Percentiles rank a stretch among this genome's conserved stretches.
phyloP scores from a whole-genome alignment of 2,797 vertebrate species.

The Propithecus perrieri region DNA sequence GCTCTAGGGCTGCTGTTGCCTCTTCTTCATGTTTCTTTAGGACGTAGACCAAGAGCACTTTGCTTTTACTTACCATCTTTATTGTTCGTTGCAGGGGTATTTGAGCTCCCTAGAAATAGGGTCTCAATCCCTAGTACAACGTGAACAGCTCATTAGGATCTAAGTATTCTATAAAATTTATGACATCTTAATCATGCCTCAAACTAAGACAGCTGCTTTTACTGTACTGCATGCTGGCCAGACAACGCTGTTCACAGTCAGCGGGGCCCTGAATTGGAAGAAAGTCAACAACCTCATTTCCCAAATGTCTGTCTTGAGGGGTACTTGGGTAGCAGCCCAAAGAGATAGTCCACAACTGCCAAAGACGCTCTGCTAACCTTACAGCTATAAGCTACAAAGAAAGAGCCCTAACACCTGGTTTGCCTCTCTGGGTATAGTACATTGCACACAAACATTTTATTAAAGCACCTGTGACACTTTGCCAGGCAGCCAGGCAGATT shows the following conservation, averaged over 20 bases:
- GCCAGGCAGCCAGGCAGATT: neutral
- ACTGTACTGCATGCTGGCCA: neutral
- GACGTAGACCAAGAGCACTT: neutral
- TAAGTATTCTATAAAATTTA: neutral
- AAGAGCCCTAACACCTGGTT: neutral
- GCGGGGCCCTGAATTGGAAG: neutral
- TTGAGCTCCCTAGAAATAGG: neutral
- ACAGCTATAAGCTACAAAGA: neutral
- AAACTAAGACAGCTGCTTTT: neutral
- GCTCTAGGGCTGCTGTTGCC: neutral
- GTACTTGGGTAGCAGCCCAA: neutral
- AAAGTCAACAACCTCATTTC: neutral
- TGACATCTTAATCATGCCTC: neutral
- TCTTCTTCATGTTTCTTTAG: neutral
- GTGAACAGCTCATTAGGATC: neutral
- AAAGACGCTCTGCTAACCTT: neutral
- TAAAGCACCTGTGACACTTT: neutral
- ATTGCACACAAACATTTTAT: neutral
- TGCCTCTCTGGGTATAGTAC: neutral
- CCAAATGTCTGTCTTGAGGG: neutral
- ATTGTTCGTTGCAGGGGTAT: neutral
- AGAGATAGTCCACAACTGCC: neutral
- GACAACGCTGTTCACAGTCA: neutral
- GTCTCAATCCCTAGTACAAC: neutral
- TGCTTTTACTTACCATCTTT: neutral